Conservation (phyloP, 1,140 invertebrate species). For the Psix sp. region DNA sequence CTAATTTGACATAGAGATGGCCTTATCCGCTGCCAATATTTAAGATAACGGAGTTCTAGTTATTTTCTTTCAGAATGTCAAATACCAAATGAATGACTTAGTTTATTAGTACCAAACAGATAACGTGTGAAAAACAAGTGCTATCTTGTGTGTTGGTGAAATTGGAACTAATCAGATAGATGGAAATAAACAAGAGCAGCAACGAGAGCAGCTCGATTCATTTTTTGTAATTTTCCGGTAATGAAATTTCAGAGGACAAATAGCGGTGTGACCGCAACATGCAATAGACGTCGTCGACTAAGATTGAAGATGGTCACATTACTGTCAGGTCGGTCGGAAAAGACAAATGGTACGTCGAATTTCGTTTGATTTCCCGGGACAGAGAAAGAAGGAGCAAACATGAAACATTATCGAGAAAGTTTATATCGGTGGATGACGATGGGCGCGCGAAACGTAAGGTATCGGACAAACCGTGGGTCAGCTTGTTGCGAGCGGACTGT, state of each 20-base stretch:
- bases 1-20: no score
- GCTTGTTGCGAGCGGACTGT: slow-evolving; percentile 68
- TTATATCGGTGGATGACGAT: slow-evolving; percentile 58
- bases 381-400: slow-evolving; percentile 20
- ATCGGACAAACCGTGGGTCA: slow-evolving; percentile 64
- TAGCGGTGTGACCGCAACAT: slow-evolving; percentile 7
- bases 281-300: slow-evolving; percentile 12
- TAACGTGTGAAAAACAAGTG: slow-evolving; percentile 34
- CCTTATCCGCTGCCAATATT: no score
- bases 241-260: no score
- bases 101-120: slow-evolving; percentile 43
- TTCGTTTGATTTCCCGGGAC: slow-evolving; percentile 19
- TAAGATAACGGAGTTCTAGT: neutral
- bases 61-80: slow-evolving; percentile 12
- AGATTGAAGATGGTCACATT: slow-evolving; percentile 35
- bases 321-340: slow-evolving; percentile 8
- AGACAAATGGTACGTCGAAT: slow-evolving; percentile 32
- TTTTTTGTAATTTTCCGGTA: no score
- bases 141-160: slow-evolving; percentile 19
- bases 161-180: slow-evolving; percentile 16
- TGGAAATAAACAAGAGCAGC: no score
- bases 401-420: slow-evolving; percentile 66
- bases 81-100: slow-evolving; percentile 27
- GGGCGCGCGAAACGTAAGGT: slow-evolving; percentile 65
- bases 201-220: no score